A percentile compares a stretch with the other conserved stretches of the same genome.
Conservation (phyloP, 2,113 vertebrate genomes). For the Microtus pennsylvanicus region DNA sequence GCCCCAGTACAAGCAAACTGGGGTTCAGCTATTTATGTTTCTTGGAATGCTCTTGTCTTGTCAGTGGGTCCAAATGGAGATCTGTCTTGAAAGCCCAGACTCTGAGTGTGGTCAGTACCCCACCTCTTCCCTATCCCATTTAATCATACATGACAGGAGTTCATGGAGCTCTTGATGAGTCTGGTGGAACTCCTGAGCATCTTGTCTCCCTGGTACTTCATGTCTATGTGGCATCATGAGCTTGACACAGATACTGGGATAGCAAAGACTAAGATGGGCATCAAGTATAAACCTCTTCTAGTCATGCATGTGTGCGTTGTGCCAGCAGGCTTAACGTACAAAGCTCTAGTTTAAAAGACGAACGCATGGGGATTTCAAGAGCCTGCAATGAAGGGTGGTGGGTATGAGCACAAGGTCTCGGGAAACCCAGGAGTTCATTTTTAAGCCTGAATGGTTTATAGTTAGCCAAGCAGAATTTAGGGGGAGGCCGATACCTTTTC, state of each 20-base stretch:
- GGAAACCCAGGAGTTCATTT: background rate
- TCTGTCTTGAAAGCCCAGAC: background rate
- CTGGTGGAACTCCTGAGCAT: background rate
- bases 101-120: background rate
- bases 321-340: background rate
- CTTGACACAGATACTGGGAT: background rate
- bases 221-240: background rate
- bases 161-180: background rate
- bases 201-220: background rate
- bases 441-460: background rate
- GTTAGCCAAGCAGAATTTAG: background rate
- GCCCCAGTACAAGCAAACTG: background rate
- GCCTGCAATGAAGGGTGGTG: background rate
- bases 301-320: rapidly evolving
- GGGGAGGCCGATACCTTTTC: background rate
- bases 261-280: background rate
- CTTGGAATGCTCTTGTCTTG: background rate
- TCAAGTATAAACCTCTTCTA: too few species aligned
- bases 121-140: too few species aligned
- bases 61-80: background rate
- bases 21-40: background rate
- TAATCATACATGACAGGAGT: background rate
- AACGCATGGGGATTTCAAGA: background rate
- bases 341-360: background rate
- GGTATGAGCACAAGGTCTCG: background rate